Base-by-base conservation (phyloP, 53 echinoderm and acorn worm genomes). In the Crossaster papposus region DNA sequence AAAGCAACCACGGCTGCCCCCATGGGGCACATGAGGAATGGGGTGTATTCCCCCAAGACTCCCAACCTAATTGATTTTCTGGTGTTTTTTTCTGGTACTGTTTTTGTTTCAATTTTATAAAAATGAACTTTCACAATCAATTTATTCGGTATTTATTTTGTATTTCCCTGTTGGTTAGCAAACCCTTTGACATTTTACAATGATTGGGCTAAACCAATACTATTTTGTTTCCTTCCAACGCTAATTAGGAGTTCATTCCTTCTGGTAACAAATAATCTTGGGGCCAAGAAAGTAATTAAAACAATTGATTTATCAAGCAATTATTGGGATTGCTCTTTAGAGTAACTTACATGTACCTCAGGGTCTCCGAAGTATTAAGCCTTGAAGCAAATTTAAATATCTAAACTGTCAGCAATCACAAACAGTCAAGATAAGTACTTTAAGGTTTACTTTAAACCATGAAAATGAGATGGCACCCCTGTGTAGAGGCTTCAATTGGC, bases 161-260 rank as follows among this genome's bases (percentile, higher is more conserved):
- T 26, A 68, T 68, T 68, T 68, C 68, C 68, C 68, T 26, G 68
- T 68, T 26, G 68, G 28, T 68, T 68, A 26, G 24, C 28, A 26
- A 11, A 68, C 68, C 68, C 28, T 68, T 68, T 28, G 68, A 68
- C 28, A 68, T 68, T 68, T 68, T n/a, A n/a, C n/a, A n/a, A n/a
- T 4, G 28, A 68, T 68, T 68, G 22, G 24, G 28, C n/a, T 28
- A 26, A n/a, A 1, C 22, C 11, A 28, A n/a, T 68, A 68, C 17
- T 26, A 68, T 26, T 28, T 68, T 64, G 11, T 14, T 68, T n/a
- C 68, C 11, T 18, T n/a, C 28, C 29, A 18, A 26, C 28, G 28
- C 4, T 4, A 68, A 68, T 68, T 28, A 68, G 22, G 68, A 28
- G 28, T 68, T 68, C 68, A n/a, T 68, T 28, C 68, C 28, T 28